phyloP scores from a whole-genome alignment of 2,888 invertebrate species.

The Hyposoter didymator region DNA sequence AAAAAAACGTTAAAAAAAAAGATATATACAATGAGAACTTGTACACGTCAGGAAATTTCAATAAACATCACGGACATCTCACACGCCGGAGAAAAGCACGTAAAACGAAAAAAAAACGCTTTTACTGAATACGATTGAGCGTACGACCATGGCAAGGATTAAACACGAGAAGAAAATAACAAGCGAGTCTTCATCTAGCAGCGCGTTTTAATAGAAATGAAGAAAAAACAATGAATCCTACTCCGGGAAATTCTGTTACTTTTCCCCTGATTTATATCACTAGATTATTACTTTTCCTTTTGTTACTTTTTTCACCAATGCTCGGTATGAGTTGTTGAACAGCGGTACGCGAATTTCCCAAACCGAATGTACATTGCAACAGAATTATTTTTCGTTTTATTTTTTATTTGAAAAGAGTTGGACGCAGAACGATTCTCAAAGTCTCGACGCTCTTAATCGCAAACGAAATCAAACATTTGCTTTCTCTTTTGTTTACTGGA shows the following conservation, averaged over 20 bases:
- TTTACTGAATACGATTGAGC: slow-evolving; percentile 52
- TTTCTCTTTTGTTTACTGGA: slow-evolving; percentile 13
- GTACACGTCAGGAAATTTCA: slow-evolving; percentile 64
- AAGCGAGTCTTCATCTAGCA: slow-evolving; percentile 73
- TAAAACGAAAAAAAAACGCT: slow-evolving; percentile 38
- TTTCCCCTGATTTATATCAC: slow-evolving; percentile 31
- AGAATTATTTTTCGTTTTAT: slow-evolving; percentile 35
- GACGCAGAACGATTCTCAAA: slow-evolving; percentile 30
- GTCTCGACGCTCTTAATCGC: slow-evolving; percentile 26
- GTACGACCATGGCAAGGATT: slow-evolving; percentile 58
- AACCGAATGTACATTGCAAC: neutral
- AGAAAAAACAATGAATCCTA: slow-evolving; percentile 27
- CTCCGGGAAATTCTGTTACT: slow-evolving; percentile 38
- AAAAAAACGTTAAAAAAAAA: slow-evolving; percentile 50
- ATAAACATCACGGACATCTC: slow-evolving; percentile 61
- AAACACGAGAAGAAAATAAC: slow-evolving; percentile 49
- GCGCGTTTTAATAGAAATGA: slow-evolving; percentile 58
- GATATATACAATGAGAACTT: slow-evolving; percentile 60
- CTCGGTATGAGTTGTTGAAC: neutral
- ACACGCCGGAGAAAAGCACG: slow-evolving; percentile 43
- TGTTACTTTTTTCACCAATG: neutral
- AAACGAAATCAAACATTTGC: neutral
- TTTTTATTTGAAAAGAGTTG: slow-evolving; percentile 34
- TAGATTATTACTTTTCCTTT: slow-evolving; percentile 17
- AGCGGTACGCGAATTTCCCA: neutral